Evolutionary conservation across 2,888 invertebrate species (phyloP).

Genomic region (Drosophila ochracea): DNA sequence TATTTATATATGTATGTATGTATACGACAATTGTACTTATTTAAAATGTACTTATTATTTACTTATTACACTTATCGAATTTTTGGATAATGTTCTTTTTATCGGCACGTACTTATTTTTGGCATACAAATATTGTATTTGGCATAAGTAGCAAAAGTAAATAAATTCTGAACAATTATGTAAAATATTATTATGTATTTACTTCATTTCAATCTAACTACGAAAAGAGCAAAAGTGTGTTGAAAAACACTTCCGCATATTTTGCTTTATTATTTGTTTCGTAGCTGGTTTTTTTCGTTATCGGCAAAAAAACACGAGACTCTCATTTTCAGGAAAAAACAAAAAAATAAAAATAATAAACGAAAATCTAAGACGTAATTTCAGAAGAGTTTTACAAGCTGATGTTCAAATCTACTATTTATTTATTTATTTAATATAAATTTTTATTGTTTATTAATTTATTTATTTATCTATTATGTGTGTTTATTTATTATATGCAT

Average conservation of each 20-base stretch:
- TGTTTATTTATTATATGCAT: no score
- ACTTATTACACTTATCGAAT: constrained; percentile 34
- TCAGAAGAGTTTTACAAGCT: no score
- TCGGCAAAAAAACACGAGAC: constrained; percentile 35
- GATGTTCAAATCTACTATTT: no score
- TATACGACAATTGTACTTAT: constrained; percentile 31
- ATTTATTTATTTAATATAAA: no score
- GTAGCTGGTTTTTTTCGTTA: constrained; percentile 15
- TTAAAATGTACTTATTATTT: constrained; percentile 27
- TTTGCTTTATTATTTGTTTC: not conserved
- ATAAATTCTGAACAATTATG: constrained; percentile 28
- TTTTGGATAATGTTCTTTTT: constrained; percentile 36
- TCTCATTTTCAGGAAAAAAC: constrained; percentile 14
- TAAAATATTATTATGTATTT: not conserved
- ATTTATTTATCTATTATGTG: no score
- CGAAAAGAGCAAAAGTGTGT: not conserved
- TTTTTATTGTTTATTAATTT: no score
- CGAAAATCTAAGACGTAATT: no score
- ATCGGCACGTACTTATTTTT: constrained; percentile 28
- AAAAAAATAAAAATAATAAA: not conserved
- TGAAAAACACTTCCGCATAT: constrained; percentile 4
- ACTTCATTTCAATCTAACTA: not conserved
- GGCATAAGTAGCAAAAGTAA: constrained; percentile 28
- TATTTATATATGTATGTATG: constrained; percentile 5
- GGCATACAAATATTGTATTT: constrained; percentile 24